These are phyloP conservation scores for Drosophila fungiperda DNA, from an alignment of 2,888 invertebrate species.

Conservation along the genomic window DNA sequence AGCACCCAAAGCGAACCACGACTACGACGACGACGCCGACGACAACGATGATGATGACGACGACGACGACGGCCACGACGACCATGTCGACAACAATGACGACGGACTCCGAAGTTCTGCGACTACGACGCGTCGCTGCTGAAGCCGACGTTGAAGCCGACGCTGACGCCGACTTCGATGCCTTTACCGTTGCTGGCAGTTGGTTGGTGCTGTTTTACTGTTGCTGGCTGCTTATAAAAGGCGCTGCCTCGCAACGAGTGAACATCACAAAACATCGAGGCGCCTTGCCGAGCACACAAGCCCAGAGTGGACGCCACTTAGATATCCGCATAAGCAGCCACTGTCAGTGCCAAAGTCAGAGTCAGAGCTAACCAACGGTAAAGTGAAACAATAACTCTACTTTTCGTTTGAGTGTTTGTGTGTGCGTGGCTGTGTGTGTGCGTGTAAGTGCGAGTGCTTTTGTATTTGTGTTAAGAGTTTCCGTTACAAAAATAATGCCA, in stretches of 20 bases:
- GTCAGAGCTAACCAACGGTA: conserved; percentile 61
- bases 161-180: conserved; percentile 17
- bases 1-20: conserved; percentile 71
- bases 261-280: conserved; percentile 75
- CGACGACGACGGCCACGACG: conserved; percentile 28
- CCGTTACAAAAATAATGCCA: conserved; percentile 65
- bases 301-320: conserved; percentile 35
- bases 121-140: conserved; percentile 31
- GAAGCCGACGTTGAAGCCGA: conserved; percentile 12
- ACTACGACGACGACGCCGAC: conserved; percentile 19
- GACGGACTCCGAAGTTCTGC: conserved; percentile 54
- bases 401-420: conserved; percentile 12
- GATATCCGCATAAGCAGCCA: conserved; percentile 23
- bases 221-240: conserved; percentile 63
- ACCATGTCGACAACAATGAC: conserved; percentile 23
- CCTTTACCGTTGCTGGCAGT: conserved; percentile 18
- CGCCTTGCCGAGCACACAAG: conserved; percentile 75
- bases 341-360: conserved; percentile 28
- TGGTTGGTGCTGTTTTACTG: conserved; percentile 25
- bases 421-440: conserved; percentile 22
- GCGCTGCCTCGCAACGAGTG: conserved; percentile 53
- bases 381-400: conserved; percentile 59
- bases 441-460: conserved; percentile 22
- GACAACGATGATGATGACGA: too few species aligned
- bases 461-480: conserved; percentile 70